phyloP scores from a whole-genome alignment of 92 coral and sea anemone species.

The Parazoanthus atlanticus region DNA sequence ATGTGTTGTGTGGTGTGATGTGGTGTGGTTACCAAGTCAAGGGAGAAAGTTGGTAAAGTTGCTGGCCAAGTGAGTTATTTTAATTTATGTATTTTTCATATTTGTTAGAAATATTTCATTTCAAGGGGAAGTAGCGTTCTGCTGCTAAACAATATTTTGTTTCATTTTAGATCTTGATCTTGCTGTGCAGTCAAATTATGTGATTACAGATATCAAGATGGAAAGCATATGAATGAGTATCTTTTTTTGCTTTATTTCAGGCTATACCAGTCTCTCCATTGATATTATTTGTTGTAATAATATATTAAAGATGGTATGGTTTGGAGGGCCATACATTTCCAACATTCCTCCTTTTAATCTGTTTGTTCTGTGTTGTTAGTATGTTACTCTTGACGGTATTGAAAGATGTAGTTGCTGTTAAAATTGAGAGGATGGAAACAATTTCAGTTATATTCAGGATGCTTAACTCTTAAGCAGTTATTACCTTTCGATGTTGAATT shows the following conservation, averaged over 20 bases:
- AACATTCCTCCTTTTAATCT: constrained; percentile 31
- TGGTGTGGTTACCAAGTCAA: constrained; percentile 30
- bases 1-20: constrained; percentile 23
- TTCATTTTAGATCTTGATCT: background rate
- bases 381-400: constrained; percentile 16
- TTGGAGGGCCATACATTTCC: constrained; percentile 35
- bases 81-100: constrained; percentile 2
- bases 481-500: constrained; percentile 5
- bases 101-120: constrained; percentile 11
- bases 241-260: background rate
- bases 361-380: constrained; percentile 27
- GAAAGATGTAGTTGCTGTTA: constrained; percentile 26
- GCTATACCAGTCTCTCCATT: constrained; percentile 23
- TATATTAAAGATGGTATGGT: constrained; percentile 23
- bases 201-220: background rate
- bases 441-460: constrained; percentile 3
- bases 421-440: constrained; percentile 25
- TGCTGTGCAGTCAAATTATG: background rate
- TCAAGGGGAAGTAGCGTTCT: background rate
- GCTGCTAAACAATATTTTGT: background rate
- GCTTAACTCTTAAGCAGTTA: constrained; percentile 16
- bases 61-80: constrained; percentile 13
- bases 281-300: constrained; percentile 12
- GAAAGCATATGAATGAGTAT: background rate
- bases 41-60: constrained; percentile 23